These are phyloP conservation scores for Pelecanoides urinatrix DNA, from an alignment of 2,113 vertebrate species.

Conservation along the genomic window DNA sequence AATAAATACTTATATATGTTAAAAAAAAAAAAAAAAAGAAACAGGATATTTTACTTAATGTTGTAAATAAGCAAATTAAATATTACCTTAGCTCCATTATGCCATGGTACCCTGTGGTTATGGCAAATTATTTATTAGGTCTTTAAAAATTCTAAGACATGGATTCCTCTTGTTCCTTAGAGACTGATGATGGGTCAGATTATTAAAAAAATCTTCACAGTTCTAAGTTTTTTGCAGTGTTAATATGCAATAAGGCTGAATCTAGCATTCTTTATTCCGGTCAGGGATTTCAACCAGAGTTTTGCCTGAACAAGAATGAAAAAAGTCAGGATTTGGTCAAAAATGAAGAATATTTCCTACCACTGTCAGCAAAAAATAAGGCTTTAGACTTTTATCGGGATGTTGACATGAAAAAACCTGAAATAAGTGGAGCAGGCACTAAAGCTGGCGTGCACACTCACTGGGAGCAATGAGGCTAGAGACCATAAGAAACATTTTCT, in stretches of 20 bases:
- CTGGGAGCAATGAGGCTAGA: constrained; percentile 3
- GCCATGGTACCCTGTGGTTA: constrained; percentile 13
- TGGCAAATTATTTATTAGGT: constrained; percentile 51
- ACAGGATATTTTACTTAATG: not conserved
- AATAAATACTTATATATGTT: not conserved
- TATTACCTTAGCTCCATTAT: not conserved
- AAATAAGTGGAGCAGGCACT: constrained; percentile 45
- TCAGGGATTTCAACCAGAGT: not conserved
- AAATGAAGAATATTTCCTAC: not conserved
- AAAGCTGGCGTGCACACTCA: constrained; percentile 8
- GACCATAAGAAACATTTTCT: constrained; percentile 25
- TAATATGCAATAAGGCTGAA: not conserved
- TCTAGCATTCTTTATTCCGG: not conserved
- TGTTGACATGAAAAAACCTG: constrained; percentile 21
- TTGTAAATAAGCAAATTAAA: constrained; percentile 37
- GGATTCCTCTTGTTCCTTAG: not conserved
- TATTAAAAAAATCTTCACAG: not conserved
- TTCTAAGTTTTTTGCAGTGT: not conserved
- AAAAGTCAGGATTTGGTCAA: not conserved
- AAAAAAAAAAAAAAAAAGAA: not conserved
- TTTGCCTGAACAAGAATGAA: not conserved
- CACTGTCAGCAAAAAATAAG: not conserved
- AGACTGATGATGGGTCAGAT: not conserved
- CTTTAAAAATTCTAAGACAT: constrained; percentile 47
- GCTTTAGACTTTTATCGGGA: not conserved